These are phyloP conservation scores for Brachyptera putata DNA, from an alignment of 2,888 invertebrate species.

Conservation along the genomic window DNA sequence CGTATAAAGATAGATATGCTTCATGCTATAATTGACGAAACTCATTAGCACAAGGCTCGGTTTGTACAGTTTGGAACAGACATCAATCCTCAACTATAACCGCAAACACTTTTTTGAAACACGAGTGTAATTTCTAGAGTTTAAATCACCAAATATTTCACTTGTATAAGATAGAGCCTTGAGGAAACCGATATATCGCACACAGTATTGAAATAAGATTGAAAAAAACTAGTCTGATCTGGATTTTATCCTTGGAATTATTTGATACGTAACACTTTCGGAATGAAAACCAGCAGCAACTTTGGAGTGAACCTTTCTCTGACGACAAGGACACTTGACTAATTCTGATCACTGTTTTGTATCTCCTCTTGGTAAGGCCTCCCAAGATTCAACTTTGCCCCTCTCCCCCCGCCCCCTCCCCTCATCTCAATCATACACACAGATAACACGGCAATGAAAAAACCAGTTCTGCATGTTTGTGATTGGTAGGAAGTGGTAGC, in stretches of 20 bases:
- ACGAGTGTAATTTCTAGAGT: too few relatives aligned
- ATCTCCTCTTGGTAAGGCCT: background rate
- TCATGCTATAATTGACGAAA: slow-evolving; percentile 49
- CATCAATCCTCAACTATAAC: too few relatives aligned
- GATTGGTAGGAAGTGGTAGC: background rate
- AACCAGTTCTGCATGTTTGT: slow-evolving; percentile 2
- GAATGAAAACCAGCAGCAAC: too few relatives aligned
- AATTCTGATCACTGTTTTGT: background rate
- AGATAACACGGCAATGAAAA: slow-evolving; percentile 21
- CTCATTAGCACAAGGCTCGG: slow-evolving; percentile 27
- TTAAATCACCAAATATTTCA: too few relatives aligned
- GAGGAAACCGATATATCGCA: too few relatives aligned
- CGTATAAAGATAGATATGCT: slow-evolving; percentile 82
- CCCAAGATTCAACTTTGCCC: slow-evolving; percentile 6
- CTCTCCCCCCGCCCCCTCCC: slow-evolving; percentile 1
- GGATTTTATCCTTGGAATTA: background rate
- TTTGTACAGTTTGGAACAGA: too few relatives aligned
- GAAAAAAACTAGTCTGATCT: too few relatives aligned
- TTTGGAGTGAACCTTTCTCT: slow-evolving; percentile 19
- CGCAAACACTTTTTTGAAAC: too few relatives aligned
- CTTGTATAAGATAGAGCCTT: too few relatives aligned
- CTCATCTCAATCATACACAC: background rate
- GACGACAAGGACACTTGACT: slow-evolving; percentile 12
- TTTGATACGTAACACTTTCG: too few relatives aligned
- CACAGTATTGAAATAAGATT: too few relatives aligned